phyloP scores from a whole-genome alignment of 1,140 invertebrate species.

The Holotrichia oblita region DNA sequence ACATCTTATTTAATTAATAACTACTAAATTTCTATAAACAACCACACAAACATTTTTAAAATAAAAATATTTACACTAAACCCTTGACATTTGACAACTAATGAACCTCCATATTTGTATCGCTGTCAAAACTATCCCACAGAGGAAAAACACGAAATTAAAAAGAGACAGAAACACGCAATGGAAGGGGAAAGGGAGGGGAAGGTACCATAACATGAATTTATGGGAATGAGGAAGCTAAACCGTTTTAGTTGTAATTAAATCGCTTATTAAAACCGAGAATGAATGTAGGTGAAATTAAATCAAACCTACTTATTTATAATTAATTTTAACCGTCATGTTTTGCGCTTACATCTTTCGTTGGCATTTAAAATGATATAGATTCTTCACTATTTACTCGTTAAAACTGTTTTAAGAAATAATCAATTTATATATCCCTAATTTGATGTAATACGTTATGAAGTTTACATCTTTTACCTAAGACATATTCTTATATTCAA shows the following conservation, averaged over 20 bases:
- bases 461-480: too few species aligned
- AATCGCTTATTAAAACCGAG: background rate
- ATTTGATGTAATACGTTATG: too few species aligned
- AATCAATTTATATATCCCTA: too few species aligned
- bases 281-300: background rate
- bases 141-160: background rate
- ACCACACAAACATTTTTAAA: constrained; percentile 33
- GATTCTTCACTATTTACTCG: too few species aligned
- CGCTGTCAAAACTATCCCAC: constrained; percentile 29
- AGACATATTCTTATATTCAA: too few species aligned
- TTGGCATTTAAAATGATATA: too few species aligned
- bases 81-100: constrained; percentile 32
- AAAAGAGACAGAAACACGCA: background rate
- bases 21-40: constrained; percentile 14
- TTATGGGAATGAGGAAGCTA: background rate
- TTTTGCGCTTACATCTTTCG: too few species aligned
- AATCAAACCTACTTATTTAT: background rate
- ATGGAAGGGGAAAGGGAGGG: background rate
- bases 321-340: background rate
- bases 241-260: background rate
- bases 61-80: constrained; percentile 37
- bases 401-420: too few species aligned
- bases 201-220: background rate
- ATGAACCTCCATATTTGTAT: constrained; percentile 35
- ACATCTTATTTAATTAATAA: constrained; percentile 71